These are phyloP conservation scores for Sebastes variabilis DNA, from an alignment of 2,797 vertebrate genomes.

Conservation along the genomic window DNA sequence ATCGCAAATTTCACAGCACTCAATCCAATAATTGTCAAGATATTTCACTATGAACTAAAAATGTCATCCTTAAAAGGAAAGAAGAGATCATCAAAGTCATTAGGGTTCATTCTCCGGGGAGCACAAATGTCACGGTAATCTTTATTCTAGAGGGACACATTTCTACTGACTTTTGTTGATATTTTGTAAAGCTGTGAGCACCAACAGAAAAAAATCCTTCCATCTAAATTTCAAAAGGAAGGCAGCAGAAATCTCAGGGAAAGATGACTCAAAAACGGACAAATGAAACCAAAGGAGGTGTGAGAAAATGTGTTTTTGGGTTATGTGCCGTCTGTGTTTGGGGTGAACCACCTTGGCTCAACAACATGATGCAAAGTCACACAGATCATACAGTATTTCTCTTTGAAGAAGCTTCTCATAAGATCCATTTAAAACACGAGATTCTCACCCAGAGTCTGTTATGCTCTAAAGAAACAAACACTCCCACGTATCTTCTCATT, in stretches of 20 bases:
- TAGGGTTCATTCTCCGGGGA: neutral
- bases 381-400: neutral
- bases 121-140: neutral
- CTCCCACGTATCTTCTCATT: constrained; percentile 28
- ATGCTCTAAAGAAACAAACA: constrained; percentile 15
- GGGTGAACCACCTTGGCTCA: neutral
- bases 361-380: neutral
- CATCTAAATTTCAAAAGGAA: neutral
- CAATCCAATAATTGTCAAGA: neutral
- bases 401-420: constrained; percentile 26
- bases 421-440: constrained; percentile 18
- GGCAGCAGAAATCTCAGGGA: neutral
- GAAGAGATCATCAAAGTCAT: too few relatives aligned
- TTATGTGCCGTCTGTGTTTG: neutral
- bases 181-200: neutral
- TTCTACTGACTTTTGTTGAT: neutral
- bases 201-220: neutral
- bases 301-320: neutral
- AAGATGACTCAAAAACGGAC: neutral
- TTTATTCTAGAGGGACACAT: neutral
- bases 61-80: neutral
- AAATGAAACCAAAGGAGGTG: neutral
- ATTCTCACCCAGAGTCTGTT: neutral
- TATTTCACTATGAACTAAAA: neutral
- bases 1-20: neutral